Evolutionary conservation across 2,888 invertebrate species (phyloP).

Genomic region (Cephonodes hylas): DNA sequence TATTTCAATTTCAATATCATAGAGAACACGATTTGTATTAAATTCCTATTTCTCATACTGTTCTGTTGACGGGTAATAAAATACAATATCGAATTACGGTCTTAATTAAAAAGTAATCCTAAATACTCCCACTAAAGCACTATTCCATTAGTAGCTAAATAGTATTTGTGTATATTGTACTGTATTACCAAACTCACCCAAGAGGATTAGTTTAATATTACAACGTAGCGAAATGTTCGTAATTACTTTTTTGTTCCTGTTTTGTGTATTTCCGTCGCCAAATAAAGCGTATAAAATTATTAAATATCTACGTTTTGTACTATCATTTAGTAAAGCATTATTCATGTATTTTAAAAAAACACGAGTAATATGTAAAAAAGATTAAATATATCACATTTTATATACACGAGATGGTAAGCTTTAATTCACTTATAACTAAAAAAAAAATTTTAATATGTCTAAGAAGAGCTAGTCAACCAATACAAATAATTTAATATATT

Average conservation of each 20-base stretch:
- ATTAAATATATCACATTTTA: too few species aligned
- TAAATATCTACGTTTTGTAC: too few species aligned
- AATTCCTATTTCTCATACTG: background rate
- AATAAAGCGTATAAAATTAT: background rate
- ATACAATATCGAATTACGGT: background rate
- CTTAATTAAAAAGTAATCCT: background rate
- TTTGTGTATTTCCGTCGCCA: background rate
- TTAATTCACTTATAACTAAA: too few species aligned
- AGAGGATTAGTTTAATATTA: conserved; percentile 42
- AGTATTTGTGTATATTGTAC: conserved; percentile 20
- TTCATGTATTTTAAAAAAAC: too few species aligned
- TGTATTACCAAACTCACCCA: conserved; percentile 34
- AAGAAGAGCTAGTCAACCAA: too few species aligned
- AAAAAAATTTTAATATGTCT: too few species aligned
- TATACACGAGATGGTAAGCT: too few species aligned
- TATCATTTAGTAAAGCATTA: too few species aligned
- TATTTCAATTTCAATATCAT: too few species aligned
- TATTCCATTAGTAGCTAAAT: conserved; percentile 18
- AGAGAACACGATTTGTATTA: too few species aligned
- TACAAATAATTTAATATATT: too few species aligned
- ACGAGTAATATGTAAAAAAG: too few species aligned
- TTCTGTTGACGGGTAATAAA: background rate
- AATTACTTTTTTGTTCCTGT: conserved; percentile 50
- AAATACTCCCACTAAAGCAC: background rate
- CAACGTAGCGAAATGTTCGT: conserved; percentile 42